phyloP scores from a whole-genome alignment of 2,888 invertebrate genomes.

The Diachrysia chrysitis region DNA sequence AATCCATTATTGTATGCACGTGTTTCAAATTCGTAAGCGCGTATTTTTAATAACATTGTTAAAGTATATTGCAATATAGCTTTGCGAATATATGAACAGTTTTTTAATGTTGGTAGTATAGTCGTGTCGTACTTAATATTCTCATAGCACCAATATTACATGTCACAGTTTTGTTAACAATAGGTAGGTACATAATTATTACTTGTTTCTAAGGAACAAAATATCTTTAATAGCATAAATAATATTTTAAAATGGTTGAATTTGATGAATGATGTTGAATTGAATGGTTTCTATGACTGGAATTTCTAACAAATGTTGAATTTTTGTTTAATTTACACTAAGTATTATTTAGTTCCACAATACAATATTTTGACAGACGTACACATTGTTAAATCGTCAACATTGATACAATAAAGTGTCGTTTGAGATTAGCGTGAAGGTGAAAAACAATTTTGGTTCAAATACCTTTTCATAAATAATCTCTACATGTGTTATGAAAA shows the following conservation, averaged over 20 bases:
- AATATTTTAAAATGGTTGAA: background rate
- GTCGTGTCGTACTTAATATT: background rate
- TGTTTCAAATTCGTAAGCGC: background rate
- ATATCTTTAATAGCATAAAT: background rate
- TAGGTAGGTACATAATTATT: background rate
- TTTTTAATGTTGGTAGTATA: background rate
- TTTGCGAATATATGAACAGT: constrained; percentile 1
- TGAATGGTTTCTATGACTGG: background rate
- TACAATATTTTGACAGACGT: background rate
- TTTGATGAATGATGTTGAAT: too few species aligned
- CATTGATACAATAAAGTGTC: background rate
- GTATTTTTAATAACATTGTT: constrained; percentile 4
- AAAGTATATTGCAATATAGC: background rate
- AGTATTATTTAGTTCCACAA: background rate
- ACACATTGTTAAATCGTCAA: background rate
- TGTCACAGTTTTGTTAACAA: constrained; percentile 8
- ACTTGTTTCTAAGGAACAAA: background rate
- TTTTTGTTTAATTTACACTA: background rate
- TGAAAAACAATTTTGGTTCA: constrained; percentile 34
- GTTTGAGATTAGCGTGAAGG: constrained; percentile 33
- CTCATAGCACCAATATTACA: background rate
- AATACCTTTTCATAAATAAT: constrained; percentile 24
- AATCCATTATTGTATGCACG: constrained; percentile 10
- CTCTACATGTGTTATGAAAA: background rate
- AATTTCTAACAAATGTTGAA: background rate